Conservation (phyloP, 2,797 vertebrate species). For the Esox masquinongy region DNA sequence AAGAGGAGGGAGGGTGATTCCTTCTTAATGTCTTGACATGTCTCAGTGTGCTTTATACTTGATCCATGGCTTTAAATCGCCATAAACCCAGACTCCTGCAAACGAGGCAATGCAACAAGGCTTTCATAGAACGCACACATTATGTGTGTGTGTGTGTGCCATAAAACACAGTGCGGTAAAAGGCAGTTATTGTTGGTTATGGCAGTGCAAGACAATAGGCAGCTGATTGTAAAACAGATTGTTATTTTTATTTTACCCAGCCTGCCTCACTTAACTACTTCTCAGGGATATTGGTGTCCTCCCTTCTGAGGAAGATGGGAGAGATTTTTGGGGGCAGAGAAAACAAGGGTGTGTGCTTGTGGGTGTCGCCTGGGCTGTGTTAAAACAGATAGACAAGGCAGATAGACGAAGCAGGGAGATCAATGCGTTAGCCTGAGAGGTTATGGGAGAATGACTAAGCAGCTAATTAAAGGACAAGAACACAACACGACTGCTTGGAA, state of each 20-base stretch:
- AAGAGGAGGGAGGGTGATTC: conserved; percentile 41
- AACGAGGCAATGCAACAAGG: conserved; percentile 32
- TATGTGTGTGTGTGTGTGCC: neutral
- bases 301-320: neutral
- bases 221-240: conserved; percentile 39
- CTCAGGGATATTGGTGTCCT: neutral
- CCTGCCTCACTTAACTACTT: neutral
- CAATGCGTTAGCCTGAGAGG: conserved; percentile 60
- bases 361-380: conserved; percentile 37
- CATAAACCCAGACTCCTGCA: conserved; percentile 45
- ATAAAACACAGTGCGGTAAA: neutral
- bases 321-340: neutral
- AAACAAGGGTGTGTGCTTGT: conserved; percentile 16
- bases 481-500: conserved; percentile 60
- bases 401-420: conserved; percentile 66
- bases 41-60: conserved; percentile 46
- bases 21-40: conserved; percentile 25
- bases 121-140: conserved; percentile 7
- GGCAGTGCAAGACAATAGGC: conserved; percentile 38
- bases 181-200: conserved; percentile 1
- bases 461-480: conserved; percentile 71
- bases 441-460: conserved; percentile 64
- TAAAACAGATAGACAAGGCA: conserved; percentile 54
- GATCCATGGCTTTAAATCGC: conserved; percentile 26
- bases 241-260: neutral